These are phyloP conservation scores for Tortrix viridana DNA, from an alignment of 2,888 invertebrate genomes.

Conservation along the genomic window DNA sequence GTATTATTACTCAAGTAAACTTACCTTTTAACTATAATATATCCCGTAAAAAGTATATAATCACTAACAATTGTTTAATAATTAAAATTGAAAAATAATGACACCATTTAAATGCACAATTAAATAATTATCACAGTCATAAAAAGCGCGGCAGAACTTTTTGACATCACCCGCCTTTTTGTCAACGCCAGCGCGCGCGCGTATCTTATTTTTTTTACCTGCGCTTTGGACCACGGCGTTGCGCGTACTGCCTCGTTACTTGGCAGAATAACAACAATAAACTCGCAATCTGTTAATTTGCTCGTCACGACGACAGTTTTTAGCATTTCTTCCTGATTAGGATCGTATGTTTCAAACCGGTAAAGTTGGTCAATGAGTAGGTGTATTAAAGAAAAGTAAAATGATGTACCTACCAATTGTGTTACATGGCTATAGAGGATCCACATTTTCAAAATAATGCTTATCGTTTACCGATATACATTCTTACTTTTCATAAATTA, in stretches of 20 bases:
- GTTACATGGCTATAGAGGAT: no score
- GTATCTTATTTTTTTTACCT: slow-evolving; percentile 61
- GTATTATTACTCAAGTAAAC: no score
- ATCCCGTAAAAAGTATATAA: neutral
- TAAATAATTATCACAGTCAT: no score
- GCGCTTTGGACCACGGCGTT: slow-evolving; percentile 65
- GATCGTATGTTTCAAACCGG: no score
- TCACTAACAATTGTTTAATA: neutral
- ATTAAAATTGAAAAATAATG: neutral
- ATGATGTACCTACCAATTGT: no score
- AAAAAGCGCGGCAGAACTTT: slow-evolving; percentile 3
- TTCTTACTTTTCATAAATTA: no score
- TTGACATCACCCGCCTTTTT: slow-evolving; percentile 55
- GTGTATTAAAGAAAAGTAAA: no score
- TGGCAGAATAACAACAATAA: slow-evolving; percentile 50
- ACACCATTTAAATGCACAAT: neutral
- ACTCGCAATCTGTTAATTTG: slow-evolving; percentile 57
- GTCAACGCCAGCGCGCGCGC: slow-evolving; percentile 52
- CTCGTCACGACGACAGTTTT: slow-evolving; percentile 53
- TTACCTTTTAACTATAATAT: neutral
- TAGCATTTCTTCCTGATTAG: slow-evolving; percentile 42
- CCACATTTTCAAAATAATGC: no score
- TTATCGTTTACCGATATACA: no score
- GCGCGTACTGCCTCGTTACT: slow-evolving; percentile 59
- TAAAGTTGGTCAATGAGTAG: no score